Evolutionary conservation across 2,797 vertebrate species (phyloP).

Genomic region (Molossus molossus): DNA sequence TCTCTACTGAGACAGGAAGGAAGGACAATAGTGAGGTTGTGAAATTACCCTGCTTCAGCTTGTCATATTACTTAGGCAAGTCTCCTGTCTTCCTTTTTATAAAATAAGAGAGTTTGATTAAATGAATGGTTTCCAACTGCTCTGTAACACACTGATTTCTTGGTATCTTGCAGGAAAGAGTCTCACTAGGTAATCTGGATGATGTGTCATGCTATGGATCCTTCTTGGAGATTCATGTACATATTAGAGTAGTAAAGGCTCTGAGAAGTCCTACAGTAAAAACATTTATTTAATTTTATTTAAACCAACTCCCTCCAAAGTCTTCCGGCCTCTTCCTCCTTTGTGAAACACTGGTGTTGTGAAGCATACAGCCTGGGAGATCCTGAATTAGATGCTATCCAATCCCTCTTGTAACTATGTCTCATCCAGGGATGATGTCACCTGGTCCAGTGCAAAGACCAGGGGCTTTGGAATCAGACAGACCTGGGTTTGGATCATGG

Average conservation of each 20-base stretch:
- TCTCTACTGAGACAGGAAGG: neutral
- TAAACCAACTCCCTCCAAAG: constrained; percentile 39
- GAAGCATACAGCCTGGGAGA: neutral
- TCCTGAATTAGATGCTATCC: neutral
- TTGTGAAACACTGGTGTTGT: neutral
- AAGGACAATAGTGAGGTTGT: neutral
- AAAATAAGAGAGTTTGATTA: neutral
- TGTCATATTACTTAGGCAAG: neutral
- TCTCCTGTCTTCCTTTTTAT: neutral
- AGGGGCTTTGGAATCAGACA: neutral
- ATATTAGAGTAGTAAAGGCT: neutral
- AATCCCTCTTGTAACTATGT: neutral
- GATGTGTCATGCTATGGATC: neutral
- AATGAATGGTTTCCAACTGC: constrained; percentile 5
- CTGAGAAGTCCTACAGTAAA: neutral
- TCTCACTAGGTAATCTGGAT: neutral
- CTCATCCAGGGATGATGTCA: neutral
- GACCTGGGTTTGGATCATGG: neutral
- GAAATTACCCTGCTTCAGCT: neutral
- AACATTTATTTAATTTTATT: neutral
- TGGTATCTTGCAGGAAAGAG: neutral
- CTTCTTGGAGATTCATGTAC: neutral
- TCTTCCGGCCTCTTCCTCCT: neutral
- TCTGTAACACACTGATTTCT: neutral
- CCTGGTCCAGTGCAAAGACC: neutral